A percentile compares a stretch with the other conserved stretches of the same genome.
phyloP scores from a whole-genome alignment of 2,888 invertebrate genomes.

The Acholoe squamosa region DNA sequence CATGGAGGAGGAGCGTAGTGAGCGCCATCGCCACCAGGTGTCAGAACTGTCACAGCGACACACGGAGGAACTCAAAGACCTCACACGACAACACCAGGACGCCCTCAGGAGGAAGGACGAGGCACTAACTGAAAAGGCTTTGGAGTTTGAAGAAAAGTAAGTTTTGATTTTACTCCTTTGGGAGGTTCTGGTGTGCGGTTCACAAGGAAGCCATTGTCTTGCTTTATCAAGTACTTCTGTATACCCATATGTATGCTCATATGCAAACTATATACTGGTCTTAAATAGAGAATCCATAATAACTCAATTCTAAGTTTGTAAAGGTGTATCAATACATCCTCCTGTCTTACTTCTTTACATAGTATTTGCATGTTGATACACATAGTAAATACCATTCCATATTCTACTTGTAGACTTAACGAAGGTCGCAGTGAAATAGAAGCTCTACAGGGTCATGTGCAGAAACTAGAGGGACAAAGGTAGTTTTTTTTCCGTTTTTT shows the following conservation, averaged over 20 bases:
- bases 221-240: too few relatives aligned
- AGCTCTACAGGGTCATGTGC: slow-evolving; percentile 36
- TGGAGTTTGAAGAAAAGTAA: slow-evolving; percentile 58
- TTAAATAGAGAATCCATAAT: too few relatives aligned
- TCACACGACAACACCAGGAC: slow-evolving; percentile 73
- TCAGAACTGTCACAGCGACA: slow-evolving; percentile 76
- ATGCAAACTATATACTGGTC: too few relatives aligned
- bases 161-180: background rate
- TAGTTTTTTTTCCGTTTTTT: background rate
- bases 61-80: slow-evolving; percentile 74
- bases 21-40: slow-evolving; percentile 76
- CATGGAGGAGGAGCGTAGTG: slow-evolving; percentile 72
- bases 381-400: too few relatives aligned
- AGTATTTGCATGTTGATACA: too few relatives aligned
- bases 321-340: too few relatives aligned
- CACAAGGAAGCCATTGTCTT: too few relatives aligned
- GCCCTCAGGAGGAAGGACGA: slow-evolving; percentile 75
- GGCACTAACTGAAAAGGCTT: slow-evolving; percentile 68
- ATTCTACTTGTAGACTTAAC: slow-evolving; percentile 20
- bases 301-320: too few relatives aligned
- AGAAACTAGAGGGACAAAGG: slow-evolving; percentile 63
- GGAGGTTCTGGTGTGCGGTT: too few relatives aligned
- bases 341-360: too few relatives aligned
- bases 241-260: too few relatives aligned
- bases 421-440: slow-evolving; percentile 42